Evolutionary conservation across 2,113 vertebrate species (phyloP), one percentile per base, ranked within the genome.

Genomic region (Pontoporia blainvillei): DNA sequence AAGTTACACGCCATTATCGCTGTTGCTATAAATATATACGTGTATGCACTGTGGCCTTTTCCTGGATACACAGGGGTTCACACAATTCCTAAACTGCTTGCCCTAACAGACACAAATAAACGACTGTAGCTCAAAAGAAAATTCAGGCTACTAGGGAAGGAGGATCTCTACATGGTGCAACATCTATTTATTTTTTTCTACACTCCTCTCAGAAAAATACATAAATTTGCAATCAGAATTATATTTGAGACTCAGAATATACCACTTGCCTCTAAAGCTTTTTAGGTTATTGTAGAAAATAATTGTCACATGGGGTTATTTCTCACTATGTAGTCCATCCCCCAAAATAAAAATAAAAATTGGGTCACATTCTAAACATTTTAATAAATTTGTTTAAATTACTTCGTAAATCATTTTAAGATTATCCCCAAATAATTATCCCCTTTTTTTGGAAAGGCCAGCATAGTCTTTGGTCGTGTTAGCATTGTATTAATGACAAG

Each of bases 1-100:
- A 17, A 72, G 9, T 23, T 62, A 72, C 11, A 20, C 1, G 3
- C 52, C 12, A 5, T 7, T 7, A 25, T 1, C 0, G 3, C 46
- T 52, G 31, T 52, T 23, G 72, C 27, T 75, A 23, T 13, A 2
- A 1, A 10, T n/a, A 31, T 7, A 31, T 52, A 1, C 9, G 57
- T 29, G 61, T 27, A 2, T 27, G 25, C 44, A 0, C 4, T 4
- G 11, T 41, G 41, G 36, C 25, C 12, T n/a, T 71, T 57, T 34
- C 25, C 52, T 29, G 13, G 49, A 14, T 39, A 31, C 21, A 14
- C 11, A 76, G 36, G 4, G 41, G 36, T 39, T 31, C 69, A 59
- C 23, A 31, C 29, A 6, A 34, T 54, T 29, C 57, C 36, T 69
- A 10, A 41, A 8, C 31, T 36, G 20, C 27, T 21, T 36, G 20